These are phyloP conservation scores for Channa maculata DNA, from an alignment of 2,113 vertebrate species.

Conservation along the genomic window DNA sequence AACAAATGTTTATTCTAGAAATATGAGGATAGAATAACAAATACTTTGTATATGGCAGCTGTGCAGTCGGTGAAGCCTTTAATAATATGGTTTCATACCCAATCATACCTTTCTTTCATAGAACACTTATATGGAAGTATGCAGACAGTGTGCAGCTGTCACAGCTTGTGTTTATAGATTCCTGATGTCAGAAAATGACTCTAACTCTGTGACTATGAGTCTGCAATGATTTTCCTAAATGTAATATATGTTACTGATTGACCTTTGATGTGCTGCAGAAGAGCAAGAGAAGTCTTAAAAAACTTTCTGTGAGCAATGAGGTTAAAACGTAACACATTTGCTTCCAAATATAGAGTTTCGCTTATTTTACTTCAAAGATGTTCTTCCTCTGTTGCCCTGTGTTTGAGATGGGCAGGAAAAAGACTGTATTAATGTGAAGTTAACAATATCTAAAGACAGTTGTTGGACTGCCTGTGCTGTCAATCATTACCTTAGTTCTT, in stretches of 20 bases:
- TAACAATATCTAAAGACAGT: too few species aligned
- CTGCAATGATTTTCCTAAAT: background rate
- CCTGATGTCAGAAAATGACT: background rate
- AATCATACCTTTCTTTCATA: slow-evolving; percentile 9
- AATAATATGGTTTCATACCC: background rate
- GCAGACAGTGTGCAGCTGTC: background rate
- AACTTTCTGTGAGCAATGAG: too few species aligned
- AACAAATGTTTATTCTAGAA: slow-evolving; percentile 36
- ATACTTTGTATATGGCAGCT: slow-evolving; percentile 11
- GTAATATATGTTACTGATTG: background rate
- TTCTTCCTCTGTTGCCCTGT: too few species aligned
- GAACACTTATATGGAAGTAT: background rate
- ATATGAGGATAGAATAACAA: slow-evolving; percentile 26
- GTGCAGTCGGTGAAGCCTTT: slow-evolving; percentile 14
- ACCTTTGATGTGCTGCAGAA: slow-evolving; percentile 11
- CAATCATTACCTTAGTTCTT: too few species aligned
- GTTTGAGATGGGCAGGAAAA: too few species aligned
- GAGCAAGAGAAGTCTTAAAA: background rate
- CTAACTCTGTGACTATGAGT: too few species aligned
- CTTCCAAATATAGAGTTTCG: too few species aligned
- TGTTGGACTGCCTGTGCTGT: too few species aligned
- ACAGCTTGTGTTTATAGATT: slow-evolving; percentile 1
- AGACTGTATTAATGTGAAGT: too few species aligned
- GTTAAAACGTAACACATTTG: too few species aligned
- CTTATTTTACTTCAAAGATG: too few species aligned